Base-by-base conservation (phyloP, 64 coral and sea anemone genomes). In the Dendronephthya gigantea region DNA sequence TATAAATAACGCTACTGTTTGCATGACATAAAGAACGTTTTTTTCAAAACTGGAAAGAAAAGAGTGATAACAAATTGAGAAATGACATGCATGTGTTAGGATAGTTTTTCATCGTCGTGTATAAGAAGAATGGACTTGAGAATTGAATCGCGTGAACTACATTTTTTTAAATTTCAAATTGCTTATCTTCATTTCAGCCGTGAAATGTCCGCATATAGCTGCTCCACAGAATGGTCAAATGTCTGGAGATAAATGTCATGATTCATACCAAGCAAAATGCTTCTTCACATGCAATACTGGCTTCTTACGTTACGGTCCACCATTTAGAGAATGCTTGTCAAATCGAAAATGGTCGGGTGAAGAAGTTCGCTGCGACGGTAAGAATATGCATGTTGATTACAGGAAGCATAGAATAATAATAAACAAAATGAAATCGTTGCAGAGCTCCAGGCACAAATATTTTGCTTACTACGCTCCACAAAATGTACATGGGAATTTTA, bases 261-360 rank as follows among this genome's bases (percentile, higher is more conserved):
- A 58, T 23, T 75, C 84, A 22, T 89, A 89, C 41, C 88, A 72
- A 40, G 82, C 88, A 27, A 50, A 43, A 17, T 89, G 88, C 25
- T 41, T 35, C 28, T 89, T 89, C 15, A 22, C 37, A 4, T 89
- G 88, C 66, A 89, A 89, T 28, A 39, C 45, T 50, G 88, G 88
- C 23, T 66, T 84, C 88, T 49, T 84, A 13, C 39, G 83, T n/a
- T 35, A 72, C 36, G 88, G 88, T 4, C 84, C 88, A 50, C 33
- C 82, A 14, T 84, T 39, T 31, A 75, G 88, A 40, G 84, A 82
- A 23, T 89, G 88, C 50, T 83, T 84, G 82, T 70, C 83, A 48
- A 89, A 76, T 31, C 84, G 68, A 49, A 27, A 39, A 7, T 89
- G 88, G 88, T 84, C 82, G 66, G 88, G 88, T 32, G n/a, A 82